phyloP scores from a whole-genome alignment of 2,888 invertebrate species.

The Drosophila atripex region DNA sequence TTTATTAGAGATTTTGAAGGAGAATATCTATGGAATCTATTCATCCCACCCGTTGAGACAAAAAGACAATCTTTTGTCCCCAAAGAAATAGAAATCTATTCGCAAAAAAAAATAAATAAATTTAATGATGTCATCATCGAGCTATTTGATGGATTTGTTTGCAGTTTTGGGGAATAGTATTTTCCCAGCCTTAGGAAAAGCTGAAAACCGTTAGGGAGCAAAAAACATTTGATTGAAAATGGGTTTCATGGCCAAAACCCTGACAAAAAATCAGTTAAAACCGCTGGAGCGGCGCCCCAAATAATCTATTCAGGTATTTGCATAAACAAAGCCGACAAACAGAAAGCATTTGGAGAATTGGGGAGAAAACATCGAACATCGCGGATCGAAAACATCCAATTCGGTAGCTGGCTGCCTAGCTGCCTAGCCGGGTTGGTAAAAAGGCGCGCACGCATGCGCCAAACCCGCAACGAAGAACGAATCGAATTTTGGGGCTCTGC shows the following conservation, averaged over 20 bases:
- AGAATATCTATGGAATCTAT: constrained; percentile 47
- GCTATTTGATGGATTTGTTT: constrained; percentile 18
- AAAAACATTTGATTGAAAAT: constrained; percentile 17
- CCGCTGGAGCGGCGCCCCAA: constrained; percentile 42
- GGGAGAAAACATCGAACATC: constrained; percentile 24
- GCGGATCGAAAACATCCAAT: constrained; percentile 18
- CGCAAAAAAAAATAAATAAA: constrained; percentile 2
- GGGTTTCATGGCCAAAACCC: constrained; percentile 30
- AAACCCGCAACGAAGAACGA: constrained; percentile 48
- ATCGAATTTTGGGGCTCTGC: constrained; percentile 21
- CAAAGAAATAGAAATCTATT: constrained; percentile 31
- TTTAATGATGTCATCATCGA: constrained; percentile 40
- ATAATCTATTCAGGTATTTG: constrained; percentile 37
- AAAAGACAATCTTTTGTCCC: constrained; percentile 46
- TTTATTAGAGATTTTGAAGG: constrained; percentile 48
- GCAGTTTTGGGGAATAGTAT: constrained; percentile 5
- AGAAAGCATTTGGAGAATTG: not conserved
- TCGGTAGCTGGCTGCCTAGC: constrained; percentile 43
- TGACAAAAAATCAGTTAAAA: constrained; percentile 26
- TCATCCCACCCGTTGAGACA: constrained; percentile 54
- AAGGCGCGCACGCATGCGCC: constrained; percentile 74
- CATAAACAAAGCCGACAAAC: constrained; percentile 30
- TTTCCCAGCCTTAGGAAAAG: constrained; percentile 40
- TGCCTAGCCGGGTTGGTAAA: not conserved
- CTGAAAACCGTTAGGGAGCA: constrained; percentile 11